phyloP scores from a whole-genome alignment of 2,888 invertebrate genomes.

The Caenorhabditis japonica region DNA sequence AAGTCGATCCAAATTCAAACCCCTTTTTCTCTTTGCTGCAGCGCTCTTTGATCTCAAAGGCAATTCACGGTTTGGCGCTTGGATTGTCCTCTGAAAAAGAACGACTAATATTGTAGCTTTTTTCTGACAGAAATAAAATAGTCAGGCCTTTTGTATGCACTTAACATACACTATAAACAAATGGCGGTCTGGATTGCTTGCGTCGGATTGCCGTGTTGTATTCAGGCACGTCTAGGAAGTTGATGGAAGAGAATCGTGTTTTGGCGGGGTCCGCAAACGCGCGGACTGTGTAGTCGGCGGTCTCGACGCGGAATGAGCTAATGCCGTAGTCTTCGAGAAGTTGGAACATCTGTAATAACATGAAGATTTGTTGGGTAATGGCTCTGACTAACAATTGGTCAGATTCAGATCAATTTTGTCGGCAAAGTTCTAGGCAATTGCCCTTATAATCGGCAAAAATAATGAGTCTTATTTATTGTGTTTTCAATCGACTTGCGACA shows the following conservation, averaged over 20 bases:
- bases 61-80: conserved; percentile 17
- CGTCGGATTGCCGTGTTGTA: conserved; percentile 26
- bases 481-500: too few species aligned
- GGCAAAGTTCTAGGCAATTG: too few species aligned
- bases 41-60: background rate
- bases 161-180: conserved; percentile 43
- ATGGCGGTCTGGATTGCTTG: conserved; percentile 30
- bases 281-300: conserved; percentile 46
- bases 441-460: too few species aligned
- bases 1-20: conserved; percentile 21
- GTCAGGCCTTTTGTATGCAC: background rate
- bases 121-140: background rate
- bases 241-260: conserved; percentile 35
- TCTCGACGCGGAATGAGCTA: conserved; percentile 34
- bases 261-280: conserved; percentile 36
- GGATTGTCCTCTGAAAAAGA: conserved; percentile 29
- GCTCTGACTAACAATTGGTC: too few species aligned
- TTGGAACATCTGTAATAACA: conserved; percentile 50
- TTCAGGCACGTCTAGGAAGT: conserved; percentile 24
- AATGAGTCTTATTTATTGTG: too few species aligned
- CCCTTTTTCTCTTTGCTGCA: conserved; percentile 19
- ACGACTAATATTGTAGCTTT: too few species aligned
- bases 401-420: too few species aligned
- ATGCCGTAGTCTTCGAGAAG: conserved; percentile 51
- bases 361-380: too few species aligned